These are phyloP conservation scores for Papilio machaon DNA, from an alignment of 1,140 invertebrate species.

Conservation along the genomic window DNA sequence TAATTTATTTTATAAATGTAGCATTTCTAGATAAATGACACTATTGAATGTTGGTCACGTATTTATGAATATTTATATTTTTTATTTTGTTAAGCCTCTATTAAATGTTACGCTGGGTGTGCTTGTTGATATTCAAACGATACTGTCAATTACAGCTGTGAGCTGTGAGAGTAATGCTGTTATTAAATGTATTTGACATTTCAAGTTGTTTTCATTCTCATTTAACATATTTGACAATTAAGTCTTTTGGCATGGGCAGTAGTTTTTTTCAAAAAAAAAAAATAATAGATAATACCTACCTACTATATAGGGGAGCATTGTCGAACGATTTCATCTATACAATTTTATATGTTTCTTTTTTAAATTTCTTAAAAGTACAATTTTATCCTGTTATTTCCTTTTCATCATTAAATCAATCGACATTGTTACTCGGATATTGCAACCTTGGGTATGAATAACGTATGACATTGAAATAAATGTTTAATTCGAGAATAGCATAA, in stretches of 20 bases:
- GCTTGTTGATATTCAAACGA: slow-evolving; percentile 41
- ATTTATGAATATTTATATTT: slow-evolving; percentile 32
- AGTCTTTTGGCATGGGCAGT: too few relatives aligned
- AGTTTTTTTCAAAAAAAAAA: too few relatives aligned
- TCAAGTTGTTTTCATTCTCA: not conserved
- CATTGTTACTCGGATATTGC: not conserved
- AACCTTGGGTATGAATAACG: not conserved
- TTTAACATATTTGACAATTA: not conserved
- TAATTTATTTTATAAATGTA: slow-evolving; percentile 56
- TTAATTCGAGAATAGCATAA: not conserved
- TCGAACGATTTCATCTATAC: not conserved
- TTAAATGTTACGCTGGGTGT: slow-evolving; percentile 36
- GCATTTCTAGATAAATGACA: slow-evolving; percentile 38
- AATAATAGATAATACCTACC: too few relatives aligned
- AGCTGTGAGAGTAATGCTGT: slow-evolving; percentile 40
- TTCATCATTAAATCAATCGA: not conserved
- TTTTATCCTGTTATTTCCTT: not conserved
- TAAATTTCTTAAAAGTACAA: not conserved
- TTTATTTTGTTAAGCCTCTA: slow-evolving; percentile 39
- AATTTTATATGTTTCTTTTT: not conserved
- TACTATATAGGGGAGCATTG: not conserved
- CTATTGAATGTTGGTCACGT: slow-evolving; percentile 30
- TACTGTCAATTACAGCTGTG: slow-evolving; percentile 46
- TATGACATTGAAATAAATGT: not conserved
- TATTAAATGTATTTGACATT: slow-evolving; percentile 17